These are phyloP conservation scores for Caenorhabditis brenneri DNA, from an alignment of 1,140 invertebrate genomes.

Conservation along the genomic window DNA sequence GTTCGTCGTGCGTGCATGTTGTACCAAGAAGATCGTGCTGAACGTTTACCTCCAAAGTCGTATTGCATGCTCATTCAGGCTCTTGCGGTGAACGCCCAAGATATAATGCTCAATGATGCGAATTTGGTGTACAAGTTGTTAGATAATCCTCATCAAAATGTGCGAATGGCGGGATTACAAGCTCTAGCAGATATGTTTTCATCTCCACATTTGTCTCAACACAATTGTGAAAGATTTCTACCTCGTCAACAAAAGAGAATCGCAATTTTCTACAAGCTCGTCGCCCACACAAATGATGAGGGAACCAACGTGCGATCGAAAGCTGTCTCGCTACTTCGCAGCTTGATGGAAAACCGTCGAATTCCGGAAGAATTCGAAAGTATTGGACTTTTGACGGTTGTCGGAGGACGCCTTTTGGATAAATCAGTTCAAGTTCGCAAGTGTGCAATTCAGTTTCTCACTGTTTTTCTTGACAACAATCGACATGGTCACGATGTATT, in stretches of 20 bases:
- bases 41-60: not conserved
- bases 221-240: not conserved
- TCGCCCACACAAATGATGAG: not conserved
- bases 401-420: not conserved
- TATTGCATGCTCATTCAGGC: not conserved
- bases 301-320: conserved; percentile 3
- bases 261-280: not conserved
- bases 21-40: not conserved
- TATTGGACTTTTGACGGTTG: not conserved
- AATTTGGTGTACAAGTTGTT: not conserved
- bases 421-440: conserved; percentile 13
- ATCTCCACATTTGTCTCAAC: not conserved
- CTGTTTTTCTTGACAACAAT: not conserved
- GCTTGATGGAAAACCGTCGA: not conserved
- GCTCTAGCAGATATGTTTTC: conserved; percentile 9
- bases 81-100: not conserved
- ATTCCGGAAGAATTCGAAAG: conserved; percentile 28
- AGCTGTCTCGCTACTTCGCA: not conserved
- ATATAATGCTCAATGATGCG: not conserved
- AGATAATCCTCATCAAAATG: not conserved
- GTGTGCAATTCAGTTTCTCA: not conserved
- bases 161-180: not conserved
- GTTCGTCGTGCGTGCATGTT: not conserved
- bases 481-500: conserved; percentile 12
- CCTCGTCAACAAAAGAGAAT: not conserved